Evolutionary conservation across 2,113 vertebrate genomes (phyloP), one percentile per base, ranked within the genome.

Genomic region (Chionodraco myersi): DNA sequence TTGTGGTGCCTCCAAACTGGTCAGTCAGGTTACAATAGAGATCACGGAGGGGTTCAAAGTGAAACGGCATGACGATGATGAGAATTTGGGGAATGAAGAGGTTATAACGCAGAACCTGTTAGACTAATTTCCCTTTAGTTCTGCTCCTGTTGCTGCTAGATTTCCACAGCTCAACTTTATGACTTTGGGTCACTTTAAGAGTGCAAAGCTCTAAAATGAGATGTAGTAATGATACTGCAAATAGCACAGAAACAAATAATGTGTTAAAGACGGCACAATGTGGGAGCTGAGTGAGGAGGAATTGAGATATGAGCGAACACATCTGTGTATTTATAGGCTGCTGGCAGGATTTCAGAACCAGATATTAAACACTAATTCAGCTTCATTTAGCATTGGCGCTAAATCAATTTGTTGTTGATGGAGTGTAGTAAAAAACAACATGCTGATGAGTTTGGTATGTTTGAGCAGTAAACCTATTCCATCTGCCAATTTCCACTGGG

Each of bases 401-500:
- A 72, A 78, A 79, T 88, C 87, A 82, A 87, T 61, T 66, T 84
- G 67, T 84, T 90, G 89, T 86, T 91, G 82, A 86, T 64, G 77
- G 81, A 87, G 72, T 72, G 75, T 69, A 68, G 81, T 89, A 88
- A 86, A 91, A 30, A 82, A 84, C 84, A 91, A 81, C 75, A 79
- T 2, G 18, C 78, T 69, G 82, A 89, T 87, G 85, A 83, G 83
- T 88, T 78, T 79, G 77, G 77, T 84, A 67, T 87, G 77, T 85
- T 77, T 67, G 58, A 83, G 72, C 61, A 77, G 76, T 80, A 92
- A 93, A 91, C 83, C 52, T 79, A 68, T 83, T 90, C 91, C 88
- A 90, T 91, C 84, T 88, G 90, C 75, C 73, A 69, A 41, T 86
- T 91, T 89, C 83, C 86, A 84, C 23, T 21, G 53, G 86, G 61